Percentiles rank a stretch among this genome's conserved stretches.
phyloP scores from a whole-genome alignment of 2,797 vertebrate species.

The Okamejei kenojei region DNA sequence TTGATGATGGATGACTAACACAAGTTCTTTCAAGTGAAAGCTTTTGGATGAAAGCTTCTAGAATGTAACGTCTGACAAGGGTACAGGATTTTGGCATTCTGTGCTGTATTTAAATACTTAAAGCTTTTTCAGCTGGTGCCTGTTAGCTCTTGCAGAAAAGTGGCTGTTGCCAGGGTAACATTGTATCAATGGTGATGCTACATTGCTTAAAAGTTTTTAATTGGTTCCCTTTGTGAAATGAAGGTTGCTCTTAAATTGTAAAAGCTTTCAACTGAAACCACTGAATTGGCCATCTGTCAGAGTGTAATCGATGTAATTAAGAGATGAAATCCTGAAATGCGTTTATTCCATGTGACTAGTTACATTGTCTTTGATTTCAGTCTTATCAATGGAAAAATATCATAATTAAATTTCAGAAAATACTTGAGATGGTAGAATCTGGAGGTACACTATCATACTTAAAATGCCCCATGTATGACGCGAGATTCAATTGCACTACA shows the following conservation, averaged over 20 bases:
- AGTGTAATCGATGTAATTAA: constrained; percentile 23
- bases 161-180: constrained; percentile 28
- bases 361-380: neutral
- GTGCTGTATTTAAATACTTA: constrained; percentile 33
- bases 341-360: constrained; percentile 22
- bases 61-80: constrained; percentile 12
- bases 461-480: neutral
- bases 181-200: constrained; percentile 70
- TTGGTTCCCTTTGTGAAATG: constrained; percentile 83
- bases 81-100: constrained; percentile 27
- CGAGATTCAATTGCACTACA: neutral
- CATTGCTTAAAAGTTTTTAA: constrained; percentile 99
- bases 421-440: neutral
- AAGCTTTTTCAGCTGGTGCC: constrained; percentile 34
- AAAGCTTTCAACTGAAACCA: constrained; percentile 29
- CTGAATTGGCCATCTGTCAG: constrained; percentile 34
- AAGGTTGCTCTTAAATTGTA: constrained; percentile 33
- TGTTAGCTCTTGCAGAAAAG: constrained; percentile 35
- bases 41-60: constrained; percentile 34
- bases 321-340: constrained; percentile 12
- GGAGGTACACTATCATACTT: neutral
- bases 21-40: constrained; percentile 34
- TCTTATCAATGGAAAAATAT: constrained; percentile 11
- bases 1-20: constrained; percentile 34
- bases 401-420: constrained; percentile 17